Base-by-base conservation (phyloP, 2,888 invertebrate species). In the Plebejus melissa region DNA sequence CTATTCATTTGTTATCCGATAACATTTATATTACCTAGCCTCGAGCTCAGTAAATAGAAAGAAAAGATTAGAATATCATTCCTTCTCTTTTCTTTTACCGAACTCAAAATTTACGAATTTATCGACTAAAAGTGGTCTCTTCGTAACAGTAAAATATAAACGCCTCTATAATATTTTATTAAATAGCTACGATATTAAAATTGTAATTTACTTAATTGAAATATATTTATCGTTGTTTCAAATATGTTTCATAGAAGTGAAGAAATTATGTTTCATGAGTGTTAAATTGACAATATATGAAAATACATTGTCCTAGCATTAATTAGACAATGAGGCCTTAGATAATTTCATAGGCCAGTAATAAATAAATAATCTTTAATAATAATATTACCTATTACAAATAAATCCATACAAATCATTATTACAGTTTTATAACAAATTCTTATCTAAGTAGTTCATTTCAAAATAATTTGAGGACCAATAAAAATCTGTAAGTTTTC, bases 1-100 rank as follows among this genome's bases (percentile, higher is more conserved):
- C 82, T 79, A 79, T 81, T 83, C 77, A 79, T 82, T 82, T 83
- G 79, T 80, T 72, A 77, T 75, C 78, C 70, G 77, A 77, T 78
- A 75, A 76, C 65, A 74, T 38, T 75, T 74, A 69, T 69, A 76
- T 32, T 76, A 65, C 69, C 60, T 36, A 74, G 11, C 32, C 50
- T 76, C 46, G 75, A 58, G 70, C 54, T 75, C 57, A 72, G 16
- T 54, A 72, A 72, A 72, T 38, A 41, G 70, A 70, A 70, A 70
- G 38, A 41, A 28, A 41, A 4, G 9, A 22, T 11, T 22, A 22
- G 22, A 22, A 22, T 1, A 69, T 58, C 3, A 16, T 16, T 70
- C 70, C 4, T 70, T 41, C 13, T 70, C 9, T 70, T 41, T 41
- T 70, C 7, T 69, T 69, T 70, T 70, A 70, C 70, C 41, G 9